Evolutionary conservation across 2,888 invertebrate genomes (phyloP).

Genomic region (Pterostichus madidus): DNA sequence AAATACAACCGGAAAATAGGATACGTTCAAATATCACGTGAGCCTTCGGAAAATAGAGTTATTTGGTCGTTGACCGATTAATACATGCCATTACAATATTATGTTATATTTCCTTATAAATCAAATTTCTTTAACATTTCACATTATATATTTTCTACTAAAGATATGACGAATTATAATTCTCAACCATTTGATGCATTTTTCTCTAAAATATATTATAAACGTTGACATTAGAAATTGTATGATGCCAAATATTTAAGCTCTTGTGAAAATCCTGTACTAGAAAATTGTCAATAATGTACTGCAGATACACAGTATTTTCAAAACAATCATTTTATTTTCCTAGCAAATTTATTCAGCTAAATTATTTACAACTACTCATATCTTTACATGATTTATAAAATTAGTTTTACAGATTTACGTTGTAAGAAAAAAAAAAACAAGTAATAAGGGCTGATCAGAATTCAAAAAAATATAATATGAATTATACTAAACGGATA

Average conservation of each 20-base stretch:
- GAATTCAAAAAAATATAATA: neutral
- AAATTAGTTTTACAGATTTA: neutral
- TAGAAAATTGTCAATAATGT: too few relatives aligned
- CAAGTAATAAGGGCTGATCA: neutral
- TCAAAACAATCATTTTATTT: too few relatives aligned
- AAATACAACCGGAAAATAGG: neutral
- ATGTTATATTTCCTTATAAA: too few relatives aligned
- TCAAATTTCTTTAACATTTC: neutral
- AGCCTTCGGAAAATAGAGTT: neutral
- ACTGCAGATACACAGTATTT: too few relatives aligned
- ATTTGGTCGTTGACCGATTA: slow-evolving; percentile 27
- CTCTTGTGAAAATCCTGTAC: too few relatives aligned
- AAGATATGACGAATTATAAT: too few relatives aligned
- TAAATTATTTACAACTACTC: too few relatives aligned
- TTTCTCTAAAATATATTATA: neutral
- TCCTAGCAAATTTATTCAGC: too few relatives aligned
- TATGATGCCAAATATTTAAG: too few relatives aligned
- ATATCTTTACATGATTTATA: too few relatives aligned
- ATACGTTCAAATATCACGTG: slow-evolving; percentile 20
- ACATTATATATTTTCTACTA: too few relatives aligned
- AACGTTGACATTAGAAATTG: neutral
- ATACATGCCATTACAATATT: neutral
- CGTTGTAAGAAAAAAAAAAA: neutral
- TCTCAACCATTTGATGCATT: too few relatives aligned
- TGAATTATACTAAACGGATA: slow-evolving; percentile 61